phyloP scores from a whole-genome alignment of 2,113 vertebrate species.

The Leucosticte australis region DNA sequence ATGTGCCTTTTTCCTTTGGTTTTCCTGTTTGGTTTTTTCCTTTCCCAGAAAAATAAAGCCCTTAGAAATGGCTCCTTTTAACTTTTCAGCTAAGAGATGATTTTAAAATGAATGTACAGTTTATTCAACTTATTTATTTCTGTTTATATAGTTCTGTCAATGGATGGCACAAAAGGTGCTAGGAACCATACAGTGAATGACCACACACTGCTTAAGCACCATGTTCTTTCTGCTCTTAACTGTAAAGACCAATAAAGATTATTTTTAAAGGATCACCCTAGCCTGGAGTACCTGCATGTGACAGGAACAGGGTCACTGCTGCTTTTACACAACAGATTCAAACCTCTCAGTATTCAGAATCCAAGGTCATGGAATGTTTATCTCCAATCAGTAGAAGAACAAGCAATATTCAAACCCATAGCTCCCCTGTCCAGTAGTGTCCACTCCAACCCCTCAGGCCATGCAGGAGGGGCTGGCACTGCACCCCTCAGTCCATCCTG shows the following conservation, averaged over 20 bases:
- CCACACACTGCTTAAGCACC: neutral
- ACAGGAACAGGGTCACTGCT: neutral
- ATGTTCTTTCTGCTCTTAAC: conserved; percentile 13
- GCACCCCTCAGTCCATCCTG: neutral
- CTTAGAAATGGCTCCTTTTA: neutral
- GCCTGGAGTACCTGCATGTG: neutral
- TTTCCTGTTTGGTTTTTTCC: neutral
- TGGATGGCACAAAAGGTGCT: neutral
- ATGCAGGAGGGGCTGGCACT: accelerated
- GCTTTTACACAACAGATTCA: neutral
- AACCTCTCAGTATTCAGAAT: neutral
- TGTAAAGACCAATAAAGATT: conserved; percentile 66
- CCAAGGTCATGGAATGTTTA: neutral
- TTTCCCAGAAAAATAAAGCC: neutral
- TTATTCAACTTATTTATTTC: conserved; percentile 60
- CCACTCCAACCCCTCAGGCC: neutral
- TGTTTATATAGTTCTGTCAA: conserved; percentile 37
- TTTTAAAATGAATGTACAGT: neutral
- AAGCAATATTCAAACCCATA: neutral
- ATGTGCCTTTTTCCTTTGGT: conserved; percentile 13
- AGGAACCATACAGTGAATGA: neutral
- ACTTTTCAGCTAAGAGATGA: neutral
- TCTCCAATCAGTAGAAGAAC: neutral
- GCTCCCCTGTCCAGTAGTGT: neutral
- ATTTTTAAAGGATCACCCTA: conserved; percentile 61